Evolutionary conservation across 92 coral and sea anemone species (phyloP).

Genomic region (Zoanthus sansibaricus): DNA sequence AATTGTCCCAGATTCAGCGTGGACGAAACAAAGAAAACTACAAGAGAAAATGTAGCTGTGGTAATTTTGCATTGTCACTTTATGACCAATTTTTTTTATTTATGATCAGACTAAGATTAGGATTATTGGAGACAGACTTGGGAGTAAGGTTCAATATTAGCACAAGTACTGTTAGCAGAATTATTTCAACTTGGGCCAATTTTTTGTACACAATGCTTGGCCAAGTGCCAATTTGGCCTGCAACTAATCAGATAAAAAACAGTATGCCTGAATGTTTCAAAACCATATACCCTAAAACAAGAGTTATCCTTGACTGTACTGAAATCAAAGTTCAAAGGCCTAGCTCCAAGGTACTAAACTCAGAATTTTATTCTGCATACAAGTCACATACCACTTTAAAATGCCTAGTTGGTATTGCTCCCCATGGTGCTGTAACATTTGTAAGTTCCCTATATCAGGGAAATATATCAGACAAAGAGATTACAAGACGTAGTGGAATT

Average conservation of each 20-base stretch:
- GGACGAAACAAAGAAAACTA: conserved; percentile 25
- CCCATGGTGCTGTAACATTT: conserved; percentile 34
- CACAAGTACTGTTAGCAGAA: conserved; percentile 43
- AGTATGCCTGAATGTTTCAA: conserved; percentile 32
- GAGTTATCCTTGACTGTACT: conserved; percentile 38
- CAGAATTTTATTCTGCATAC: conserved; percentile 46
- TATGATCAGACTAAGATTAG: conserved; percentile 47
- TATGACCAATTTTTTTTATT: conserved; percentile 50
- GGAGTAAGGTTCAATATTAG: conserved; percentile 43
- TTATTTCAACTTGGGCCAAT: conserved; percentile 46
- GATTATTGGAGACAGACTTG: conserved; percentile 44
- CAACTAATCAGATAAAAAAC: conserved; percentile 38
- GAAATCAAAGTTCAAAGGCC: conserved; percentile 62
- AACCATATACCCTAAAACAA: too few relatives aligned
- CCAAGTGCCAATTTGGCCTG: conserved; percentile 55
- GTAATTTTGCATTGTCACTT: conserved; percentile 16
- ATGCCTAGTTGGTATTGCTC: conserved; percentile 49
- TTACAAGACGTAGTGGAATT: conserved; percentile 10
- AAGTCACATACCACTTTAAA: conserved; percentile 51
- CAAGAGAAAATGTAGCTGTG: conserved; percentile 43
- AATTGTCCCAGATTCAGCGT: conserved; percentile 55
- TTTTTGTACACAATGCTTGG: conserved; percentile 55
- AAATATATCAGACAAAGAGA: conserved; percentile 30
- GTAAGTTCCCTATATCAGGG: conserved; percentile 29
- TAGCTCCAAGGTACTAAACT: conserved; percentile 58